Percentiles rank a stretch among this genome's conserved stretches.
Evolutionary conservation across 2,888 invertebrate species (phyloP).

Genomic region (Drosophila borealis): DNA sequence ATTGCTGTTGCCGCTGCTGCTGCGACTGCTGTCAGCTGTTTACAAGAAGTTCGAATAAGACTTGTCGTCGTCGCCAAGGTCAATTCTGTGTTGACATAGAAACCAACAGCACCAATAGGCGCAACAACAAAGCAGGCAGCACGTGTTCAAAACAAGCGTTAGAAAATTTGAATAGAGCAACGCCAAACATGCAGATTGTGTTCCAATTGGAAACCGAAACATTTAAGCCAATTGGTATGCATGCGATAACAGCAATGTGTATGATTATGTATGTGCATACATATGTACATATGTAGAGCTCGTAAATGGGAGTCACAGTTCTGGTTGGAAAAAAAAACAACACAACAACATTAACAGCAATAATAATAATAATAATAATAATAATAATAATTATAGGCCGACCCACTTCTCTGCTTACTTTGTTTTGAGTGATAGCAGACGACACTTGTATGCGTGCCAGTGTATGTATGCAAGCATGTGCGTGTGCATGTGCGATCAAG

Average conservation of each 20-base stretch:
- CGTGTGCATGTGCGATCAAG: conserved; percentile 1
- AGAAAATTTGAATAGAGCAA: conserved; percentile 30
- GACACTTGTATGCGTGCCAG: conserved; percentile 31
- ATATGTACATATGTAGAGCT: background rate
- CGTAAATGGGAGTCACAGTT: conserved; percentile 5
- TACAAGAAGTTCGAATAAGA: conserved; percentile 48
- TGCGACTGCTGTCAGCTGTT: conserved; percentile 50
- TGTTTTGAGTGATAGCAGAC: conserved; percentile 72
- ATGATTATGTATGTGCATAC: conserved; percentile 1
- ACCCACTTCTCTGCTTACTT: conserved; percentile 52
- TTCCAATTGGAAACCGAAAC: conserved; percentile 65
- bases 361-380: conserved; percentile 26
- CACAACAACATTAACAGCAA: conserved; percentile 28
- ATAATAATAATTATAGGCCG: conserved; percentile 35
- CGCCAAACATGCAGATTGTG: conserved; percentile 50
- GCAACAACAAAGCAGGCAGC: conserved; percentile 52
- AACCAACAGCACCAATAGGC: conserved; percentile 50
- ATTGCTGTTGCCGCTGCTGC: conserved; percentile 12
- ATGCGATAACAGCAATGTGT: conserved; percentile 9
- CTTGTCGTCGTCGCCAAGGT: conserved; percentile 56
- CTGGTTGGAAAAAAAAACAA: background rate
- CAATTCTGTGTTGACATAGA: conserved; percentile 76
- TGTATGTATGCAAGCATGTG: conserved; percentile 10
- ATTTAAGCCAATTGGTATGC: conserved; percentile 27
- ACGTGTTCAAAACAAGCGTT: conserved; percentile 37